A percentile compares a stretch with the other conserved stretches of the same genome.
Evolutionary conservation across 2,113 vertebrate genomes (phyloP).

Genomic region (Pteruthius melanotis): DNA sequence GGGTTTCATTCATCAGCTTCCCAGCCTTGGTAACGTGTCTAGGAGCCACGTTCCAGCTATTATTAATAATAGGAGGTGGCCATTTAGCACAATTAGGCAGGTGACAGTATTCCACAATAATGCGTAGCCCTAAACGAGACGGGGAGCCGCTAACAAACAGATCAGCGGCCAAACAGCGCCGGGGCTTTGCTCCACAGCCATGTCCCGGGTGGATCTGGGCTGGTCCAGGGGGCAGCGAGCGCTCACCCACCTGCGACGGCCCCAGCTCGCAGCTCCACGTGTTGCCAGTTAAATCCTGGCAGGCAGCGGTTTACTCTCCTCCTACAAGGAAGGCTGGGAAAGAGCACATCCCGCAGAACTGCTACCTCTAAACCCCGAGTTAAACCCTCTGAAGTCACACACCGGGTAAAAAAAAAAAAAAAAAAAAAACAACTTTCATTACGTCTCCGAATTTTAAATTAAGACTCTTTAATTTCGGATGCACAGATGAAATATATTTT

Average conservation of each 20-base stretch:
- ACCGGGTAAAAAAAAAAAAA: neutral
- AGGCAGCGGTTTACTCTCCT: neutral
- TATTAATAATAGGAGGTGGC: constrained; percentile 84
- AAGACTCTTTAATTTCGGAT: neutral
- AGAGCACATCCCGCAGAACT: neutral
- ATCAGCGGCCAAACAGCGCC: neutral
- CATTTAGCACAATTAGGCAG: constrained; percentile 86
- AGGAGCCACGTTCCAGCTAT: constrained; percentile 75
- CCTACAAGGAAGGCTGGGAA: neutral
- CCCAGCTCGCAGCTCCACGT: neutral
- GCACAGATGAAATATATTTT: neutral
- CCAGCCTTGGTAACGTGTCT: constrained; percentile 68
- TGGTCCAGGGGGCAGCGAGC: neutral
- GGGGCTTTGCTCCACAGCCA: neutral
- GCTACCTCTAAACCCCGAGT: neutral
- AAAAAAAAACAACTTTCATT: no score
- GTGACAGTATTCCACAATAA: constrained; percentile 83
- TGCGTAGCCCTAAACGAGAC: constrained; percentile 19
- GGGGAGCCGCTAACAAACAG: constrained; percentile 40
- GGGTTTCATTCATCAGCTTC: constrained; percentile 81
- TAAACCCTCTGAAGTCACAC: neutral
- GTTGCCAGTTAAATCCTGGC: neutral
- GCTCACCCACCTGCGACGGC: neutral
- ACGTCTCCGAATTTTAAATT: neutral
- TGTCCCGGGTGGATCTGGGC: neutral